phyloP scores from a whole-genome alignment of 2,888 invertebrate genomes.

The Oegoconia quadripuncta region DNA sequence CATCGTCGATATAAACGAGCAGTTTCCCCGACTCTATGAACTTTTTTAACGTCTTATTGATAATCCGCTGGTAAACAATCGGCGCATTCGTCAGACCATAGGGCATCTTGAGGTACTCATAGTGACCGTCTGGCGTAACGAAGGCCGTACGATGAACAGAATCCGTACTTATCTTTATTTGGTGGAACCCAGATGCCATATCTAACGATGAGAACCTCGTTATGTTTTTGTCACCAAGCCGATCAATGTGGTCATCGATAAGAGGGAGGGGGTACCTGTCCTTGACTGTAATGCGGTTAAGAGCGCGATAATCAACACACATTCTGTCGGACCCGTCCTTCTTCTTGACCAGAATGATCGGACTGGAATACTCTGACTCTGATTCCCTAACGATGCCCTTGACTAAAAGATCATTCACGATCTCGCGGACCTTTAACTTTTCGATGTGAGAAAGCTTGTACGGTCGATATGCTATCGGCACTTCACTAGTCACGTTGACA shows the following conservation, averaged over 20 bases:
- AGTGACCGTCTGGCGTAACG: too few species aligned
- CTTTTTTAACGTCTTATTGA: constrained; percentile 13
- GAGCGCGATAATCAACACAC: constrained; percentile 14
- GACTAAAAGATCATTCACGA: constrained; percentile 19
- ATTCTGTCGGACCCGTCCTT: constrained; percentile 3
- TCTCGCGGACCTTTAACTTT: constrained; percentile 23
- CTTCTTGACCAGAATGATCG: constrained; percentile 16
- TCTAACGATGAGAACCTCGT: constrained; percentile 1
- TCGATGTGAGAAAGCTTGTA: constrained; percentile 23
- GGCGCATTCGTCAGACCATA: too few species aligned
- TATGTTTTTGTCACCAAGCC: constrained; percentile 4
- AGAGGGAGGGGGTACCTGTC: constrained; percentile 13
- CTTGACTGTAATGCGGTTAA: constrained; percentile 12
- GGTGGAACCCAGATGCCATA: too few species aligned
- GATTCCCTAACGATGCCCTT: constrained; percentile 24
- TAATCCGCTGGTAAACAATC: too few species aligned
- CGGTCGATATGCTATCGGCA: constrained; percentile 23
- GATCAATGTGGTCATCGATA: constrained; percentile 15
- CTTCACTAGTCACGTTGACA: constrained; percentile 19
- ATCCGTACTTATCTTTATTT: too few species aligned
- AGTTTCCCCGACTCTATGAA: constrained; percentile 14
- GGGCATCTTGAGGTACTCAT: too few species aligned
- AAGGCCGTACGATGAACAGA: too few species aligned
- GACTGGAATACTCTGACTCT: constrained; percentile 20
- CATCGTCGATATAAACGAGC: constrained; percentile 19